A percentile compares a stretch with the other conserved stretches of the same genome.
Conservation (phyloP, 1,140 invertebrate genomes). For the Paraescarpia echinospica region DNA sequence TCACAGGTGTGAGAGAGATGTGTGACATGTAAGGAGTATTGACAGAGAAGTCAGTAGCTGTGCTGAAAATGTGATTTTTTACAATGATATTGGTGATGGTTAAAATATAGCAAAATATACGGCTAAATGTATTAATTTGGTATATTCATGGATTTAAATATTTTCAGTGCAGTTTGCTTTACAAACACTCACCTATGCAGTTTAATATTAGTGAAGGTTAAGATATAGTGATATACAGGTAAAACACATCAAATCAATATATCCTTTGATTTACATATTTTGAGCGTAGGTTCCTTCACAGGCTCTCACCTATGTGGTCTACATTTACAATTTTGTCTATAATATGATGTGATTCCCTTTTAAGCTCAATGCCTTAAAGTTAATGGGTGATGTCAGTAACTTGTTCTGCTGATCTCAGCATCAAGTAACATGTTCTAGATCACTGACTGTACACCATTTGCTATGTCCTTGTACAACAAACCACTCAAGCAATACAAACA, state of each 20-base stretch:
- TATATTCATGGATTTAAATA: not conserved
- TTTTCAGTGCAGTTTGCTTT: not conserved
- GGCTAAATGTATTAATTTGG: no score
- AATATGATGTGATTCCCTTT: not conserved
- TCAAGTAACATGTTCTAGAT: no score
- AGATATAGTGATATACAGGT: no score
- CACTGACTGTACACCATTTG: not conserved
- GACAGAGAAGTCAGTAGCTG: not conserved
- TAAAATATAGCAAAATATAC: not conserved
- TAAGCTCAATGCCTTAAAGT: not conserved
- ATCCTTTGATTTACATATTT: not conserved
- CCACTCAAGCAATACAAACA: not conserved
- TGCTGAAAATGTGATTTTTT: not conserved
- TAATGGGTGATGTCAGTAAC: no score
- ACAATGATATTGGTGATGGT: not conserved
- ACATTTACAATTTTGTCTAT: not conserved
- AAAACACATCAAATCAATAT: not conserved
- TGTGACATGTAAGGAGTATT: not conserved
- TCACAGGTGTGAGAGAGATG: not conserved
- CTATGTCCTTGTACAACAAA: not conserved
- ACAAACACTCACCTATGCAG: not conserved
- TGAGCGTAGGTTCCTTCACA: not conserved
- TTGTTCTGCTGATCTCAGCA: not conserved
- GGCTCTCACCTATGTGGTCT: not conserved
- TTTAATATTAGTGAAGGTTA: no score